Conservation (phyloP, 1,140 invertebrate species). For the Nymphalis io region DNA sequence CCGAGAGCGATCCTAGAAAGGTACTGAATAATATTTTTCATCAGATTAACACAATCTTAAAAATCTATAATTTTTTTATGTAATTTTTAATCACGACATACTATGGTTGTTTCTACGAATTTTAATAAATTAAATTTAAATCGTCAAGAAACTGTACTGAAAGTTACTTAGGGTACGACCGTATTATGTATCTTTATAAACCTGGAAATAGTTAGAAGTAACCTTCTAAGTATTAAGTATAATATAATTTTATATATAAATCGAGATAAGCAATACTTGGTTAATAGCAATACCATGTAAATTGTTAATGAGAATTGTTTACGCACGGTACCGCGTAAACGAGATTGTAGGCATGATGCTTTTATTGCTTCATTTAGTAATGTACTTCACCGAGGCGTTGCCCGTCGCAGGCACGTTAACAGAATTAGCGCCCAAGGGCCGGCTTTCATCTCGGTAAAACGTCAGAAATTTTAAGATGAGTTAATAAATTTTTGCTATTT, state of each 20-base stretch:
- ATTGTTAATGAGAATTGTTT: slow-evolving; percentile 15
- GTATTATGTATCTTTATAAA: too few species aligned
- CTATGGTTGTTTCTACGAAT: too few species aligned
- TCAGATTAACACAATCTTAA: too few species aligned
- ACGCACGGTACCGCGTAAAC: not conserved
- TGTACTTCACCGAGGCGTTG: slow-evolving; percentile 6
- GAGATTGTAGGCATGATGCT: slow-evolving; percentile 8
- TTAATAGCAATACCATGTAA: slow-evolving; percentile 13
- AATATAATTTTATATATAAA: not conserved
- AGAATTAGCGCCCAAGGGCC: slow-evolving; percentile 15
- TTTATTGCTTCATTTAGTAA: slow-evolving; percentile 23
- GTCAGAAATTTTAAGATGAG: not conserved
- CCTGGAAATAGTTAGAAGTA: too few species aligned
- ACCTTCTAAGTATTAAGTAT: too few species aligned
- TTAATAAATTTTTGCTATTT: slow-evolving; percentile 14
- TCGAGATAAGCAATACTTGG: not conserved
- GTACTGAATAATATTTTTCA: too few species aligned
- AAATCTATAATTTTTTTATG: too few species aligned
- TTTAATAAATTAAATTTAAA: too few species aligned
- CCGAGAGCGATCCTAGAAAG: too few species aligned
- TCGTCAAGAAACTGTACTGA: too few species aligned
- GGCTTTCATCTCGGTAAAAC: slow-evolving; percentile 9
- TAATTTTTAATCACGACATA: too few species aligned
- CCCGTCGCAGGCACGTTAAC: slow-evolving; percentile 15
- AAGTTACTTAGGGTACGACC: too few species aligned